Evolutionary conservation across 2,113 vertebrate species (phyloP).

Genomic region (Passer domesticus): DNA sequence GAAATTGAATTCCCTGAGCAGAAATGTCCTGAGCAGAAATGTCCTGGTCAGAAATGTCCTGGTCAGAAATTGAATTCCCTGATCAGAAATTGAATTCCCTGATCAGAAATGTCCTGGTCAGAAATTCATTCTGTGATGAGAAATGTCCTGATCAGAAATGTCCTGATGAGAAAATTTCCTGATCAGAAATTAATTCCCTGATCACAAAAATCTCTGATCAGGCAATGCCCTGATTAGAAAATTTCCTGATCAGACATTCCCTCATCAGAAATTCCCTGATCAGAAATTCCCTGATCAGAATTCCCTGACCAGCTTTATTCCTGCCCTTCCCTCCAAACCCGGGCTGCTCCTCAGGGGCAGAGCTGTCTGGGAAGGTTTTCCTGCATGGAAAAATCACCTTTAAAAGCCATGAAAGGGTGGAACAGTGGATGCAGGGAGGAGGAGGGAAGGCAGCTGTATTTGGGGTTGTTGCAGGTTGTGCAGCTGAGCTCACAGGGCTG

Average conservation of each 20-base stretch:
- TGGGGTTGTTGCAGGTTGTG: too few species aligned
- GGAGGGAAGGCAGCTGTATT: not conserved
- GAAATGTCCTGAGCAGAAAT: too few species aligned
- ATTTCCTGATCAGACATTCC: not conserved
- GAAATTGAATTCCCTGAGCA: too few species aligned
- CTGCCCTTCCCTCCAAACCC: not conserved
- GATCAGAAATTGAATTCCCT: too few species aligned
- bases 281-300: not conserved
- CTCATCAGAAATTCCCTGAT: not conserved
- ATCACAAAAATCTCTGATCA: not conserved
- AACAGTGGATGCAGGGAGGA: fast-evolving
- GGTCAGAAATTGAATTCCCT: too few species aligned
- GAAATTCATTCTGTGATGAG: too few species aligned
- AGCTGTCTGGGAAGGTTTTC: not conserved
- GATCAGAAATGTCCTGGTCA: too few species aligned
- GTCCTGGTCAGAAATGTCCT: too few species aligned
- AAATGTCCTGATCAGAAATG: too few species aligned
- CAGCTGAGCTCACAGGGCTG: not conserved
- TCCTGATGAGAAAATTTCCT: not conserved
- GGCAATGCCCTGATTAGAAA: too few species aligned
- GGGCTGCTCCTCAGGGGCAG: not conserved
- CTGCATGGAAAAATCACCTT: not conserved
- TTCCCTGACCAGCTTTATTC: not conserved
- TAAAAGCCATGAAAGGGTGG: fast-evolving
- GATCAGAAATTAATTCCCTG: not conserved